Conservation (phyloP, 2,797 vertebrate genomes). For the Dendrocincla tyrannina region DNA sequence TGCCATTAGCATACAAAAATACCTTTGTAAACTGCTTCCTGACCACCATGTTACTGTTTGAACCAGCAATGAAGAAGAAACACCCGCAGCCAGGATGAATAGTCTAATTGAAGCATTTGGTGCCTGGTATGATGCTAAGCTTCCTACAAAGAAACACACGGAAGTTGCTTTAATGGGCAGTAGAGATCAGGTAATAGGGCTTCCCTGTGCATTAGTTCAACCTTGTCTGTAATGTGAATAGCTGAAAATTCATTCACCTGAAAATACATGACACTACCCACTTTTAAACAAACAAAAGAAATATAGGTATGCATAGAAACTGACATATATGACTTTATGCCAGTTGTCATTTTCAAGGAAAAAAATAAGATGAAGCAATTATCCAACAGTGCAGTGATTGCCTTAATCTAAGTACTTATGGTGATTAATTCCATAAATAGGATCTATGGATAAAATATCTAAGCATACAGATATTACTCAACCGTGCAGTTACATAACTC, state of each 20-base stretch:
- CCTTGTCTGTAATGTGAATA: neutral
- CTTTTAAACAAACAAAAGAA: neutral
- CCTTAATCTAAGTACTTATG: neutral
- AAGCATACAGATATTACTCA: neutral
- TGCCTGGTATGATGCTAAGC: constrained; percentile 69
- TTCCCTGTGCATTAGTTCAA: neutral
- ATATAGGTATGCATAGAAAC: neutral
- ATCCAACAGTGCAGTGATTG: neutral
- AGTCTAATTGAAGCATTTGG: constrained; percentile 67
- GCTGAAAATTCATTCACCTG: neutral
- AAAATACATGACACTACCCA: neutral
- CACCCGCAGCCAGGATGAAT: constrained; percentile 62
- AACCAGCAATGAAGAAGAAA: constrained; percentile 70
- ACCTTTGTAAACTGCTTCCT: constrained; percentile 76
- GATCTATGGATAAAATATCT: neutral
- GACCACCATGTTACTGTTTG: constrained; percentile 77
- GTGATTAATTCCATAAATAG: neutral
- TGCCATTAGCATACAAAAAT: neutral
- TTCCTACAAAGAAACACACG: constrained; percentile 53
- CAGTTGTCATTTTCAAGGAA: neutral
- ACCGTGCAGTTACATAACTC: neutral
- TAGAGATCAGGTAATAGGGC: neutral
- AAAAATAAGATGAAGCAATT: neutral
- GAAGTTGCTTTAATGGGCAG: neutral
- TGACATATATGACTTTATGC: neutral